Base-by-base conservation (phyloP, 2,113 vertebrate genomes). In the Synodontis membranacea region DNA sequence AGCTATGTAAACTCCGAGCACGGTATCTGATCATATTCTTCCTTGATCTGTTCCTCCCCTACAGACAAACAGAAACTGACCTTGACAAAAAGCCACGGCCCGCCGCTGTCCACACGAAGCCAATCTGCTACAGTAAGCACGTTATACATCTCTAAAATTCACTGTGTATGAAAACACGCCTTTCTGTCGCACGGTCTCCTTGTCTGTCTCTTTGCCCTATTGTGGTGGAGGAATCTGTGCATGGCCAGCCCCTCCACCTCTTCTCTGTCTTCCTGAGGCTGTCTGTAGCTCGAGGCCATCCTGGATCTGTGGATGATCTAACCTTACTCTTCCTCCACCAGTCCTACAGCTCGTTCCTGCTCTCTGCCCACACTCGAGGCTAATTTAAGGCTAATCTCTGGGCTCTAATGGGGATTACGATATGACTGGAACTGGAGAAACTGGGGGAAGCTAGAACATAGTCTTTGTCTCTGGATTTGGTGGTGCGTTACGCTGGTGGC, bases 41-140 rank as follows among this genome's bases (percentile, higher is more conserved):
- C 52, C 83, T 23, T 88, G 46, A 25, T 83, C 78, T 79, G 86
- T 34, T 64, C 37, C 14, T 91, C 92, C 50, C 56, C 23, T 88
- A 91, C 95, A 97, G 98, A 99, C 68, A 97, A 96, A 91, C 96
- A 95, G 92, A 98, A 96, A 89, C 92, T 90, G 1, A 87, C 88
- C 9, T 86, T 94, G 8, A 92, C 93, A 62, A 98, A 96, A 87
- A 95, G 84, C 84, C 86, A 93, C 25, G 89, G 93, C 11, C 90
- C 91, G 8, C 91, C 93, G 25, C 91, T 95, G 31, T 89, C 92
- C 5, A 93, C 96, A 90, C 96, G 96, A 92, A 96, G 88, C 91
- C 96, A 96, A 91, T 94, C 96, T 28, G 87, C 96, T 91, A 94
- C 93, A 95, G 97, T 99, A 98, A 98, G 15, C 46, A 42, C 72